These are phyloP conservation scores for Chrysochloris asiatica DNA, from an alignment of 2,113 vertebrate species.

Conservation along the genomic window DNA sequence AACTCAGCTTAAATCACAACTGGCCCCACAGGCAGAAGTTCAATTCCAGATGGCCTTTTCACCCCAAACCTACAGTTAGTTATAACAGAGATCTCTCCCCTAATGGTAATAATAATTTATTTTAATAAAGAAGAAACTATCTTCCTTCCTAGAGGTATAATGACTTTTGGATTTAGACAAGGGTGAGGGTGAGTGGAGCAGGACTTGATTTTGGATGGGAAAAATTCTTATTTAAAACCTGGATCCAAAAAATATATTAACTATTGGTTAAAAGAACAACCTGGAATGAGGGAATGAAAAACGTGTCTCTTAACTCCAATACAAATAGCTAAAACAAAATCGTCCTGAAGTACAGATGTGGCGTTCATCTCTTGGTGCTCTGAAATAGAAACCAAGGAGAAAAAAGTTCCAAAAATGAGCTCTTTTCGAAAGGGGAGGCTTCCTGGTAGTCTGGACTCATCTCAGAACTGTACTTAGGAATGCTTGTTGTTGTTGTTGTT, in stretches of 20 bases:
- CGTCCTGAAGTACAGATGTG: not conserved
- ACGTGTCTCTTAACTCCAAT: slow-evolving; percentile 54
- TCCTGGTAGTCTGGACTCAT: not conserved
- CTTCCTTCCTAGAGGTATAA: slow-evolving; percentile 26
- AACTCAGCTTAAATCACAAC: slow-evolving; percentile 3
- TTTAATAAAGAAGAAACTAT: slow-evolving; percentile 12
- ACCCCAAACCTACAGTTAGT: not conserved
- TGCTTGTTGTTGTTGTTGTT: too few relatives aligned
- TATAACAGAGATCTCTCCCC: not conserved
- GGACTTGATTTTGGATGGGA: slow-evolving; percentile 27
- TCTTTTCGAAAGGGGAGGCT: not conserved
- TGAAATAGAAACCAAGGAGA: slow-evolving; percentile 63
- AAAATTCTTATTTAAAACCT: slow-evolving; percentile 46
- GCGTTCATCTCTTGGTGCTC: slow-evolving; percentile 25
- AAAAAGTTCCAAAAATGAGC: slow-evolving; percentile 16
- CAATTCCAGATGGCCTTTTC: not conserved
- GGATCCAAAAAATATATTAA: not conserved
- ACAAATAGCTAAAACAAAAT: slow-evolving; percentile 41
- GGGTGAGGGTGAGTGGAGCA: not conserved
- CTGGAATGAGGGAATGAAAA: slow-evolving; percentile 55
- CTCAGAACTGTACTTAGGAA: not conserved
- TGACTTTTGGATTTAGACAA: slow-evolving; percentile 40
- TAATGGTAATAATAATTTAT: not conserved
- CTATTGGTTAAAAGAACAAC: slow-evolving; percentile 23
- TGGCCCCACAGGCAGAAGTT: not conserved